Evolutionary conservation across 2,888 invertebrate species (phyloP).

Genomic region (Saturnia pavonia): DNA sequence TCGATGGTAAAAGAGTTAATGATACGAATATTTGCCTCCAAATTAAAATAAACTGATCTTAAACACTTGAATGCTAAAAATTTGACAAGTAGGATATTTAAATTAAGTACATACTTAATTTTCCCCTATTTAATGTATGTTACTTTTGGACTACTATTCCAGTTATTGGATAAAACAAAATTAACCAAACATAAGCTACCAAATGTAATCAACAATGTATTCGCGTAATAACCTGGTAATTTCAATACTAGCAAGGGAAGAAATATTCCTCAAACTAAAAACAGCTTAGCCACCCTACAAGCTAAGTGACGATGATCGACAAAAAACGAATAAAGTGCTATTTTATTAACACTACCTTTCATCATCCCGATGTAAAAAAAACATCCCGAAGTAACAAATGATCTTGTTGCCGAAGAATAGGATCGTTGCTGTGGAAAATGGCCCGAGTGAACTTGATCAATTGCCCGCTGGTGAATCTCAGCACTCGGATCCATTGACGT

Average conservation of each 20-base stretch:
- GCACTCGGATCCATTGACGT: slow-evolving; percentile 46
- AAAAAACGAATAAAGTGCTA: slow-evolving; percentile 79
- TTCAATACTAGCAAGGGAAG: background rate
- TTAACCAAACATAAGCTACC: no score
- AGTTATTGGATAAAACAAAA: no score
- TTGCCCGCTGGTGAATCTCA: slow-evolving; percentile 43
- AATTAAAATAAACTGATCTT: no score
- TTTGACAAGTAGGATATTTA: no score
- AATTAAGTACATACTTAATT: no score
- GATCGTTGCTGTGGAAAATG: slow-evolving; percentile 52
- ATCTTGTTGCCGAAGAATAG: slow-evolving; percentile 71
- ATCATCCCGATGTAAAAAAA: slow-evolving; percentile 69
- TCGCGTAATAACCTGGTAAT: background rate
- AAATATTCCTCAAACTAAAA: slow-evolving; percentile 14
- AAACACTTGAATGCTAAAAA: no score
- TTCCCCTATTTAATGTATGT: no score
- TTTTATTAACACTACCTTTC: slow-evolving; percentile 79
- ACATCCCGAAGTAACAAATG: slow-evolving; percentile 76
- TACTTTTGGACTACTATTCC: no score
- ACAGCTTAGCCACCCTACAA: slow-evolving; percentile 45
- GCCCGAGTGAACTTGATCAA: slow-evolving; percentile 54
- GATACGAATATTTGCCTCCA: no score
- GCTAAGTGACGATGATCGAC: slow-evolving; percentile 81
- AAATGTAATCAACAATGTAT: no score
- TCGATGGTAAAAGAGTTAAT: no score